Evolutionary conservation across 2,797 vertebrate genomes (phyloP).

Genomic region (Myoxocephalus aenaeus): DNA sequence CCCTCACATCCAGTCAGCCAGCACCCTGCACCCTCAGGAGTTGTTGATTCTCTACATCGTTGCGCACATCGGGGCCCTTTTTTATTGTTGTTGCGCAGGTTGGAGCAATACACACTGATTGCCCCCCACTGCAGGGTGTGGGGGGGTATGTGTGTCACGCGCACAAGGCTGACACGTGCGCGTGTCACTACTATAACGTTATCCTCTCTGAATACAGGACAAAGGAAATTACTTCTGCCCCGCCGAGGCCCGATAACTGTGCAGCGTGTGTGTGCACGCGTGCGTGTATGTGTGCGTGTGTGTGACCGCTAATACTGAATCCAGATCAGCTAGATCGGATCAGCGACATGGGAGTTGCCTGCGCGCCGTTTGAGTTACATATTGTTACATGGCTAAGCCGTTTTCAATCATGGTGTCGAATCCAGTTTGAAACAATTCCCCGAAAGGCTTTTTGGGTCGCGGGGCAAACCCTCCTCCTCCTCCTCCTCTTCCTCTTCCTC

Average conservation of each 20-base stretch:
- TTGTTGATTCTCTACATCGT: conserved; percentile 15
- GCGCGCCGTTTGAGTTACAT: not conserved
- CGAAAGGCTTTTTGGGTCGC: not conserved
- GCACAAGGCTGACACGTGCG: conserved; percentile 37
- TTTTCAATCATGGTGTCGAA: not conserved
- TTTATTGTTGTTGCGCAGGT: not conserved
- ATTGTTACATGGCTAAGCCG: not conserved
- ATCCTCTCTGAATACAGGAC: conserved; percentile 71
- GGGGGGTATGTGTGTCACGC: conserved; percentile 34
- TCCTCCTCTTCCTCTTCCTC: too few species aligned
- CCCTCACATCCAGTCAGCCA: conserved; percentile 13
- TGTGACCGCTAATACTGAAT: conserved; percentile 27
- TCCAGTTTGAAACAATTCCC: not conserved
- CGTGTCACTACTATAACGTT: conserved; percentile 50
- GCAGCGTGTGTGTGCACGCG: not conserved
- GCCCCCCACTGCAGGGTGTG: conserved; percentile 22
- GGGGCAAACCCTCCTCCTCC: not conserved
- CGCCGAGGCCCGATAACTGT: conserved; percentile 47
- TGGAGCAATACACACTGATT: conserved; percentile 9
- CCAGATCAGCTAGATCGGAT: conserved; percentile 19
- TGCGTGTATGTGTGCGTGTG: not conserved
- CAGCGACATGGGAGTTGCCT: not conserved
- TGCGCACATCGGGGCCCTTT: not conserved
- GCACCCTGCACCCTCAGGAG: not conserved
- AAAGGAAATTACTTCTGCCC: conserved; percentile 79